Evolutionary conservation across 2,113 vertebrate genomes (phyloP).

Genomic region (Spea multiplicata): DNA sequence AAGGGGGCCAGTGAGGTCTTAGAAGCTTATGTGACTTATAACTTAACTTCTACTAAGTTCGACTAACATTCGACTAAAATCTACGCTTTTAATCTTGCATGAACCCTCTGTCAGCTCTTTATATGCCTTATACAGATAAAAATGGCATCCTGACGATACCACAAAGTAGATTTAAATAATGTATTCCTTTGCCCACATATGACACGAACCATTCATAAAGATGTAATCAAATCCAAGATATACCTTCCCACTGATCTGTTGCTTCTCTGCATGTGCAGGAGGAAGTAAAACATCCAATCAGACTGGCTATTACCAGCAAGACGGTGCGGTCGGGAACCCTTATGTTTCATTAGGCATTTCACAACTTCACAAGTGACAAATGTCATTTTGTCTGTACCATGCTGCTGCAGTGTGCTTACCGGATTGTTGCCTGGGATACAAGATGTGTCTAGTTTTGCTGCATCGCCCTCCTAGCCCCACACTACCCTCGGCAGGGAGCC

Average conservation of each 20-base stretch:
- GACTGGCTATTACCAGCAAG: conserved; percentile 26
- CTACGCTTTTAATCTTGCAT: too few species aligned
- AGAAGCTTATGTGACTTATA: too few species aligned
- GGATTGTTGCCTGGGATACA: conserved; percentile 43
- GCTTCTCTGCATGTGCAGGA: background rate
- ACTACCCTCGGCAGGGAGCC: conserved; percentile 35
- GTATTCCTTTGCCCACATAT: background rate
- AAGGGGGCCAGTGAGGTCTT: too few species aligned
- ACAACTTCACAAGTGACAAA: conserved; percentile 44
- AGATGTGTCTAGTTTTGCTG: conserved; percentile 36
- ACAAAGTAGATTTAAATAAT: too few species aligned
- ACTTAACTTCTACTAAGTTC: too few species aligned
- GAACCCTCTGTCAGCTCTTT: too few species aligned
- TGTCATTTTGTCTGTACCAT: conserved; percentile 42
- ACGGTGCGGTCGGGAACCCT: conserved; percentile 25
- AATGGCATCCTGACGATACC: too few species aligned
- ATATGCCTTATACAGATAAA: too few species aligned
- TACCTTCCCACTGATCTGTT: conserved; percentile 3
- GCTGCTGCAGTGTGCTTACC: conserved; percentile 41
- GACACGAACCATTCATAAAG: background rate
- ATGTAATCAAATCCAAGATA: background rate
- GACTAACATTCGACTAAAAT: too few species aligned
- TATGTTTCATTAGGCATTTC: conserved; percentile 44
- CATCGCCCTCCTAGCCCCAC: conserved; percentile 33
- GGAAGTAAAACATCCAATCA: conserved; percentile 25